Percentiles rank a stretch among this genome's conserved stretches.
phyloP scores from a whole-genome alignment of 2,113 vertebrate species.

The Clarias gariepinus region DNA sequence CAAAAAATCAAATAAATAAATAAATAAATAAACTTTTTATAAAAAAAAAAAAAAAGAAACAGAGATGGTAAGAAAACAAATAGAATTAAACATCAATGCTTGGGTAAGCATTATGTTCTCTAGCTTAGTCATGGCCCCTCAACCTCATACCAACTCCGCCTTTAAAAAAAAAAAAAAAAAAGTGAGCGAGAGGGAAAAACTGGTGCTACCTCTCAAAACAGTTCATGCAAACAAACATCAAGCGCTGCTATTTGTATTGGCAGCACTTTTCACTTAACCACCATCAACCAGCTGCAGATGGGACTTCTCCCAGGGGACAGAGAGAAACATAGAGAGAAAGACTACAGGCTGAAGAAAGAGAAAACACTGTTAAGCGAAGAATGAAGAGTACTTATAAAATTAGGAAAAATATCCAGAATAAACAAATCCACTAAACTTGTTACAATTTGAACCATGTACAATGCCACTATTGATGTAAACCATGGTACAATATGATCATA shows the following conservation, averaged over 20 bases:
- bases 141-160: conserved; percentile 28
- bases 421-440: conserved; percentile 18
- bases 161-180: conserved; percentile 67
- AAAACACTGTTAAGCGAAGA: conserved; percentile 2
- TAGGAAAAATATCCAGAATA: conserved; percentile 4
- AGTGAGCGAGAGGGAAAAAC: conserved; percentile 54
- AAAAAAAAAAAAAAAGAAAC: conserved; percentile 10
- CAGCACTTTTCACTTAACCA: conserved; percentile 87
- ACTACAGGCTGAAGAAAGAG: neutral
- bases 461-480: conserved; percentile 66
- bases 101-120: conserved; percentile 18
- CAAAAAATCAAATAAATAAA: neutral
- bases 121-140: conserved; percentile 17
- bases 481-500: conserved; percentile 60
- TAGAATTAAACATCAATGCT: conserved; percentile 25
- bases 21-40: too few relatives aligned
- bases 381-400: conserved; percentile 14
- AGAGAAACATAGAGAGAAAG: conserved; percentile 6
- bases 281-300: conserved; percentile 92
- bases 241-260: conserved; percentile 94
- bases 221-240: conserved; percentile 98
- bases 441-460: neutral
- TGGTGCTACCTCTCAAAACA: conserved; percentile 95
- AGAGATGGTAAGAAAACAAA: conserved; percentile 27
- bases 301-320: conserved; percentile 60